phyloP scores from a whole-genome alignment of 2,797 vertebrate species.

The Argentina silus region DNA sequence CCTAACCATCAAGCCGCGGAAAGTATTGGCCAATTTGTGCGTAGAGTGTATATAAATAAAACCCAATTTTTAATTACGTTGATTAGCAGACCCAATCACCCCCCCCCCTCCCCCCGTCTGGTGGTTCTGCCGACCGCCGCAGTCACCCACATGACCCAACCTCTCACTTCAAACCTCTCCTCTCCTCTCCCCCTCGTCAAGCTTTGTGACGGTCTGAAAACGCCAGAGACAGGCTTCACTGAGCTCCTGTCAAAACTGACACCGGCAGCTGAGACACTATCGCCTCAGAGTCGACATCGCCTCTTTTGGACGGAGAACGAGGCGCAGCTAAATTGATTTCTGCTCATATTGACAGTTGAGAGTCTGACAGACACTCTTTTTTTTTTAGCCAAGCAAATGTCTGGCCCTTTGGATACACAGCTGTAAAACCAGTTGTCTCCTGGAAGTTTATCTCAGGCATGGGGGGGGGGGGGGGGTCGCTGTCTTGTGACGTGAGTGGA shows the following conservation, averaged over 20 bases:
- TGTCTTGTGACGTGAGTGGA: too few relatives aligned
- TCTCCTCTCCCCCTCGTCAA: not conserved
- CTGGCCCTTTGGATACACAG: not conserved
- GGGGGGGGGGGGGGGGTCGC: too few relatives aligned
- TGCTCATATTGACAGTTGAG: not conserved
- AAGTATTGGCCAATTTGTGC: not conserved
- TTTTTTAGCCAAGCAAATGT: not conserved
- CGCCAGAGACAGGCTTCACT: not conserved
- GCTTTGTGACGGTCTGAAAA: not conserved
- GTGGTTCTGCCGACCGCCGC: not conserved
- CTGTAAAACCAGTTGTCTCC: not conserved
- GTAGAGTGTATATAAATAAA: not conserved
- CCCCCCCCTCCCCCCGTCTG: not conserved
- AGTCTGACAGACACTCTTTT: not conserved
- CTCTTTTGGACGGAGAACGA: not conserved
- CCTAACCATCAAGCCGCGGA: not conserved
- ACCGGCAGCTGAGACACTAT: not conserved
- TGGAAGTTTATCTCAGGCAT: not conserved
- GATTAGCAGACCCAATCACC: not conserved
- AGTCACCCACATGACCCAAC: not conserved
- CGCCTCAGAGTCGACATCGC: not conserved
- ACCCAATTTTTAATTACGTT: not conserved
- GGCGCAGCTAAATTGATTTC: not conserved
- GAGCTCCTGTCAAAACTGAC: constrained; percentile 11
- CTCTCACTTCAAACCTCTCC: not conserved